Percentiles rank a stretch among this genome's conserved stretches.
Conservation (phyloP, 2,797 vertebrate species). For the Enteromius trimaculatus region DNA sequence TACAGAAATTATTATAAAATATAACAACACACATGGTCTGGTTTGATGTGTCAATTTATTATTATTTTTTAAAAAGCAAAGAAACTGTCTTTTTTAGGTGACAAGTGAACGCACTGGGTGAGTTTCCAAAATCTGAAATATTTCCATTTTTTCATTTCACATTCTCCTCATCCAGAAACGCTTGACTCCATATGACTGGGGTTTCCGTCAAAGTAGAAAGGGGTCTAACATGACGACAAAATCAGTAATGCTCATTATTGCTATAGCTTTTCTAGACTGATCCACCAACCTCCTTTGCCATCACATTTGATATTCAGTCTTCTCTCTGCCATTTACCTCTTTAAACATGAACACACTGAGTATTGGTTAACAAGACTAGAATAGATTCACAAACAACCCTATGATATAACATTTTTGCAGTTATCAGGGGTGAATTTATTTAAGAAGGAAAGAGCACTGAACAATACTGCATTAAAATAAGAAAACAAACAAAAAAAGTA, state of each 20-base stretch:
- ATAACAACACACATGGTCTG: background rate
- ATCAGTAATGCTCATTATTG: constrained; percentile 58
- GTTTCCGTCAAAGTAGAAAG: constrained; percentile 50
- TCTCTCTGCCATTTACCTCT: constrained; percentile 10
- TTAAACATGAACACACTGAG: constrained; percentile 34
- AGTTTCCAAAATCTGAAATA: constrained; percentile 28
- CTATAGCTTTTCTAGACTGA: constrained; percentile 50
- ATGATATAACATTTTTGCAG: constrained; percentile 35
- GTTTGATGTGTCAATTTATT: constrained; percentile 55
- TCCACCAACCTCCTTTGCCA: constrained; percentile 6
- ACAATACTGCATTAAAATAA: constrained; percentile 38
- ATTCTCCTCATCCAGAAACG: constrained; percentile 26
- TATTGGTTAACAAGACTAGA: constrained; percentile 42
- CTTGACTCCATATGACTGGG: constrained; percentile 9
- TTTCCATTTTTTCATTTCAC: constrained; percentile 13
- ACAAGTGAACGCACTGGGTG: constrained; percentile 53
- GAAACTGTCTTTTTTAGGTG: constrained; percentile 48
- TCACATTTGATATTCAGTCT: constrained; percentile 35
- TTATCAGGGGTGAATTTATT: constrained; percentile 44
- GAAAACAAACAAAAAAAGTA: constrained; percentile 21
- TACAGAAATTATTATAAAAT: background rate
- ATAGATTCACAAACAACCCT: constrained; percentile 52
- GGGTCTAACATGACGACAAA: constrained; percentile 41
- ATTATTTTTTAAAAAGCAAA: constrained; percentile 40
- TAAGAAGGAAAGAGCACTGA: constrained; percentile 30